These are phyloP conservation scores for Drosophila busckii DNA, from an alignment of 1,140 invertebrate genomes.

Conservation along the genomic window DNA sequence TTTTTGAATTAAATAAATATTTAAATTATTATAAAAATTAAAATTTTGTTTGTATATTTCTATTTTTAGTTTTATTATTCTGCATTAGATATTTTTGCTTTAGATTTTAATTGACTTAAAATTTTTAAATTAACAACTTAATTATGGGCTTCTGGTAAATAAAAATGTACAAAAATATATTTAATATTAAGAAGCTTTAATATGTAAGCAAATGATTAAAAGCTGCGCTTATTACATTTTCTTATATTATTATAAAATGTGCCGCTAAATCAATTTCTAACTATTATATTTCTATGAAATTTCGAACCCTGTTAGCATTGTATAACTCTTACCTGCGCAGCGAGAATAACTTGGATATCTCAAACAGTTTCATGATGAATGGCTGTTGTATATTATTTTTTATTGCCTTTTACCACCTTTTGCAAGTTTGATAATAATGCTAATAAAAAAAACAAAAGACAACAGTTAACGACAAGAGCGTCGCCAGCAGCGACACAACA, in stretches of 20 bases:
- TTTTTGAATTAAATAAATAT: too few relatives aligned
- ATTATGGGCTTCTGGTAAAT: too few relatives aligned
- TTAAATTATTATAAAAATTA: too few relatives aligned
- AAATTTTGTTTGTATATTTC: too few relatives aligned
- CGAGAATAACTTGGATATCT: constrained; percentile 71
- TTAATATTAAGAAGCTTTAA: too few relatives aligned
- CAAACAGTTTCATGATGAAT: constrained; percentile 67
- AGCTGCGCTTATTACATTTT: too few relatives aligned
- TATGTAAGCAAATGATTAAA: too few relatives aligned
- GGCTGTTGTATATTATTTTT: constrained; percentile 19
- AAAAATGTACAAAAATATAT: too few relatives aligned
- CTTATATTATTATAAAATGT: too few relatives aligned
- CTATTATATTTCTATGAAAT: background rate
- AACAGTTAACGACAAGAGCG: constrained; percentile 10
- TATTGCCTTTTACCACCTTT: constrained; percentile 24
- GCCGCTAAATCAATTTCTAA: too few relatives aligned
- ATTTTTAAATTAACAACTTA: too few relatives aligned
- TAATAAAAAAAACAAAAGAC: constrained; percentile 8
- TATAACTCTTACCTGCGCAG: constrained; percentile 71
- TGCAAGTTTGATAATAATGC: constrained; percentile 2
- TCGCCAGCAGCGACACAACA: constrained; percentile 13
- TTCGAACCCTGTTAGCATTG: background rate
- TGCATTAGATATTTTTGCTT: constrained; percentile 8
- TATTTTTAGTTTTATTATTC: too few relatives aligned
- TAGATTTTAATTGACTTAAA: background rate